Evolutionary conservation across 2,888 invertebrate genomes (phyloP).

Genomic region (Drosophila peninsularis): DNA sequence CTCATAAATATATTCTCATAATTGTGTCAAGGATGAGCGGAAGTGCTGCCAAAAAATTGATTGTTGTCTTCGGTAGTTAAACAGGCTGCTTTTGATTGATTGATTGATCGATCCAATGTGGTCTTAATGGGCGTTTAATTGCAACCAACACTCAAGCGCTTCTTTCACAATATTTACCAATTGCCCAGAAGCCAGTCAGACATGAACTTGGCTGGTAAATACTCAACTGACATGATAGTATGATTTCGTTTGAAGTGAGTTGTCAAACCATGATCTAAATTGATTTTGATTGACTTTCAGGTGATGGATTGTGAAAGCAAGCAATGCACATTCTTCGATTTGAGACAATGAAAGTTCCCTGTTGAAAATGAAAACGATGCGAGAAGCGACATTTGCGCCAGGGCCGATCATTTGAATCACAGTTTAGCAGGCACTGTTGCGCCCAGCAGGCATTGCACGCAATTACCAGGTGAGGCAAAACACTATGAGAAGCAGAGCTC

Average conservation of each 20-base stretch:
- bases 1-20: constrained; percentile 48
- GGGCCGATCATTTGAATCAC: constrained; percentile 25
- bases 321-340: background rate
- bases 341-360: background rate
- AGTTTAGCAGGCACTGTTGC: constrained; percentile 59
- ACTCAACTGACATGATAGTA: background rate
- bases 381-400: constrained; percentile 14
- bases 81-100: constrained; percentile 16
- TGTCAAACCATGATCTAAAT: background rate
- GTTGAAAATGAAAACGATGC: constrained; percentile 43
- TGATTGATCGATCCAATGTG: constrained; percentile 54
- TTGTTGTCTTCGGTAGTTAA: constrained; percentile 39
- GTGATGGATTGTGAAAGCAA: background rate
- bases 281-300: background rate
- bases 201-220: background rate
- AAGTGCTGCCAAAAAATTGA: constrained; percentile 52
- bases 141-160: constrained; percentile 9
- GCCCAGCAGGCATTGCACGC: constrained; percentile 50
- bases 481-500: constrained; percentile 9
- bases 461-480: constrained; percentile 61
- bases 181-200: constrained; percentile 1
- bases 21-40: constrained; percentile 76
- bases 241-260: too few species aligned
- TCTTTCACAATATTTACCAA: constrained; percentile 23
- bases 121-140: constrained; percentile 55